Percentiles rank a stretch among this genome's conserved stretches.
Conservation (phyloP, 2,113 vertebrate genomes). For the Dunckerocampus dactyliophorus region DNA sequence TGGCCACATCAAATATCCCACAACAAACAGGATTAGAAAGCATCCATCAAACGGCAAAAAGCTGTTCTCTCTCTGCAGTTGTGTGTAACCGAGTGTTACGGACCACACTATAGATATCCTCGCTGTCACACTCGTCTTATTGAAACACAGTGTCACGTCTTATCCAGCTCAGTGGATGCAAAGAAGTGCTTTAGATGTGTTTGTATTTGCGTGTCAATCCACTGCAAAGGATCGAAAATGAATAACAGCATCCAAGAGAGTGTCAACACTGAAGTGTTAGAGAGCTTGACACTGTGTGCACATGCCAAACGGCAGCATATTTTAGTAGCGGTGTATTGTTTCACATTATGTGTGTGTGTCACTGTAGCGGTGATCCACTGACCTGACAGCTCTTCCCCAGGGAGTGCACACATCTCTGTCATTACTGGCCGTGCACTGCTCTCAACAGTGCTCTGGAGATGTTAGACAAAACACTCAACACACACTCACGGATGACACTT, state of each 20-base stretch:
- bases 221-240: conserved; percentile 37
- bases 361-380: conserved; percentile 67
- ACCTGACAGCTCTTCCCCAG: conserved; percentile 71
- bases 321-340: conserved; percentile 34
- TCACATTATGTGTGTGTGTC: conserved; percentile 35
- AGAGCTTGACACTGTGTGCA: conserved; percentile 38
- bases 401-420: conserved; percentile 67
- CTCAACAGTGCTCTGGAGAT: conserved; percentile 54
- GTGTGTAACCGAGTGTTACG: conserved; percentile 1
- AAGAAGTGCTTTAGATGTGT: conserved; percentile 36
- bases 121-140: conserved; percentile 30
- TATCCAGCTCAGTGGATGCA: conserved; percentile 36
- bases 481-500: not conserved
- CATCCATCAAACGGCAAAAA: conserved; percentile 26
- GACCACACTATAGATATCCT: conserved; percentile 16
- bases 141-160: conserved; percentile 31
- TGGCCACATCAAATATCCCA: conserved; percentile 37
- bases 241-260: conserved; percentile 36
- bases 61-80: conserved; percentile 22
- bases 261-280: conserved; percentile 48
- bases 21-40: conserved; percentile 54
- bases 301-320: conserved; percentile 43
- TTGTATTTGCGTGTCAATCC: conserved; percentile 38
- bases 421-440: conserved; percentile 69
- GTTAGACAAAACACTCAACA: conserved; percentile 48